phyloP scores from a whole-genome alignment of 92 coral and sea anemone genomes.

The Heteractis magnifica region DNA sequence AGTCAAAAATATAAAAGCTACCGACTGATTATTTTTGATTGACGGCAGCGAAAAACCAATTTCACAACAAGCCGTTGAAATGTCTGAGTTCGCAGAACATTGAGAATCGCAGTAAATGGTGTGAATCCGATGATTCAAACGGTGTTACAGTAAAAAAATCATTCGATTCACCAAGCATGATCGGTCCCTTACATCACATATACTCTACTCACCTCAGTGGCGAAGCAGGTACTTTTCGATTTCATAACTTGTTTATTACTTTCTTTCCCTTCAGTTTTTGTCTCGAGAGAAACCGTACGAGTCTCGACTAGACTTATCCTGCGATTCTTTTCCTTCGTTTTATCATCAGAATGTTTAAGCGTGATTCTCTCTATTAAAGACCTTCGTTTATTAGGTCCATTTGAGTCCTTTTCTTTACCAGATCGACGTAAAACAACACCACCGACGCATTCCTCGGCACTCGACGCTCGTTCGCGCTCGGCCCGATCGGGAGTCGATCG shows the following conservation, averaged over 20 bases:
- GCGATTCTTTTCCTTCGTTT: constrained; percentile 41
- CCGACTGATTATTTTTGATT: too few species aligned
- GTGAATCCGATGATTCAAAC: too few species aligned
- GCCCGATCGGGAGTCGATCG: constrained; percentile 43
- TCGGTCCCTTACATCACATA: background rate
- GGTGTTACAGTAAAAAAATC: background rate
- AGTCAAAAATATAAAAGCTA: too few species aligned
- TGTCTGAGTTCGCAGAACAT: too few species aligned
- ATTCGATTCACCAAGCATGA: background rate
- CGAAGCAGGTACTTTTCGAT: constrained; percentile 21
- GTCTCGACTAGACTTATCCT: constrained; percentile 58
- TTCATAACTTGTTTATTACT: constrained; percentile 3
- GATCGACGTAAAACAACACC: constrained; percentile 59
- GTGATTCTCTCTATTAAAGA: constrained; percentile 78
- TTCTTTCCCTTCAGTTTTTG: constrained; percentile 8
- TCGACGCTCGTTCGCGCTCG: constrained; percentile 39
- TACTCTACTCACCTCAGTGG: constrained; percentile 9
- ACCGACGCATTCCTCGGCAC: constrained; percentile 41
- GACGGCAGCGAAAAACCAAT: too few species aligned
- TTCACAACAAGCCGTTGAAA: too few species aligned
- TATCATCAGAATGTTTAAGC: constrained; percentile 56
- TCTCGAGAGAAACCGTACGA: constrained; percentile 19
- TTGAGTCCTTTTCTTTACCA: constrained; percentile 48
- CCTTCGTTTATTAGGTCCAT: constrained; percentile 57
- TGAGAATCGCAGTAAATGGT: too few species aligned